Conservation (phyloP, 2,797 vertebrate genomes). For the Amazona finschi region DNA sequence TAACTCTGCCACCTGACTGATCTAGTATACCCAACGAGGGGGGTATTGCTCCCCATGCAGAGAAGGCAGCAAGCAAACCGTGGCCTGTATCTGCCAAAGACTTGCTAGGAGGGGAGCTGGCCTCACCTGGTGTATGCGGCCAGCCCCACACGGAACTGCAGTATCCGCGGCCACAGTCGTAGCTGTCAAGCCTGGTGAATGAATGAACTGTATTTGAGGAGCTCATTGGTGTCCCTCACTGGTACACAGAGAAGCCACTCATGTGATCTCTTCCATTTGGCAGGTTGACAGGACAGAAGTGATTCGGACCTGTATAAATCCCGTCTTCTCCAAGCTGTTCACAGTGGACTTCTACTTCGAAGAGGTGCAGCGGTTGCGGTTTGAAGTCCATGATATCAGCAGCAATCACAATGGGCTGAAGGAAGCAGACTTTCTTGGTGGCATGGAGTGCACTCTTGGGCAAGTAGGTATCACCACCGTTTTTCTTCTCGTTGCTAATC, state of each 20-base stretch:
- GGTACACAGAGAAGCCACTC: not conserved
- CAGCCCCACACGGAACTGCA: not conserved
- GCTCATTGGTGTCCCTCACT: not conserved
- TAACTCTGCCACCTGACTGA: too few species aligned
- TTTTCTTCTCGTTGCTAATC: rapidly evolving
- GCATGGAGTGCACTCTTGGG: constrained; percentile 96
- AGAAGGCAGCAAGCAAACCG: not conserved
- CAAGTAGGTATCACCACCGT: constrained; percentile 76
- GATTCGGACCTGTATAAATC: constrained; percentile 93
- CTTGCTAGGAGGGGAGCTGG: not conserved
- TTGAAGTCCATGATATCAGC: constrained; percentile 96
- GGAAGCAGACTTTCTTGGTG: constrained; percentile 93
- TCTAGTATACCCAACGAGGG: not conserved
- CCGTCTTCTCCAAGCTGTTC: constrained; percentile 95
- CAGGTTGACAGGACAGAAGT: constrained; percentile 98
- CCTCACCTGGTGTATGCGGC: not conserved
- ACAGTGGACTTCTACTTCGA: constrained; percentile 98
- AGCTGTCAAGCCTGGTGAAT: not conserved
- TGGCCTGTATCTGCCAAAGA: not conserved
- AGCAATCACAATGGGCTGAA: constrained; percentile 95
- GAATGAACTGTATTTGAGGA: not conserved
- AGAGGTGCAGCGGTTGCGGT: constrained; percentile 93
- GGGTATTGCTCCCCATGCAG: not conserved
- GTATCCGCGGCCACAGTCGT: not conserved
- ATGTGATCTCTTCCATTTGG: not conserved